phyloP scores from a whole-genome alignment of 2,797 vertebrate species.

The Varecia variegata region DNA sequence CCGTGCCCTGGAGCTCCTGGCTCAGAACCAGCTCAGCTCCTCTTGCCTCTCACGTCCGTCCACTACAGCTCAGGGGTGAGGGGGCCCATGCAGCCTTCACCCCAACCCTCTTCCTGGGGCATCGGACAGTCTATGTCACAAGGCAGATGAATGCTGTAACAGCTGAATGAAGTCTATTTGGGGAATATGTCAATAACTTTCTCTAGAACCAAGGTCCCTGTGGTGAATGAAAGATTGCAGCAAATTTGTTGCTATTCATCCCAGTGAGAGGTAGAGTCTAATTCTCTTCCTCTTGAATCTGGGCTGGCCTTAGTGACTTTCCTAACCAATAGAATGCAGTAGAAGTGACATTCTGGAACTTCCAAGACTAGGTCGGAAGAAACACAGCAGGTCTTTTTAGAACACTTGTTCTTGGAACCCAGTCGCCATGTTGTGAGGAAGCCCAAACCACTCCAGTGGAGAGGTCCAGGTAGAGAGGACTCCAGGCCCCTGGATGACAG shows the following conservation, averaged over 20 bases:
- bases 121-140: neutral
- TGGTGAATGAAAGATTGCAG: neutral
- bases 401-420: neutral
- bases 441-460: neutral
- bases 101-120: neutral
- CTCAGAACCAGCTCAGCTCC: neutral
- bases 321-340: neutral
- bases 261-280: neutral
- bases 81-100: neutral
- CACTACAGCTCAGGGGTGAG: neutral
- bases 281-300: neutral
- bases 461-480: rapidly evolving
- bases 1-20: neutral
- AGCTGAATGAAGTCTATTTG: conserved; percentile 1
- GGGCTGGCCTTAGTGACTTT: neutral
- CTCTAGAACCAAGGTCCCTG: neutral
- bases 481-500: neutral
- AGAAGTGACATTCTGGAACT: neutral
- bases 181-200: neutral
- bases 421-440: conserved; percentile 7
- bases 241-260: neutral
- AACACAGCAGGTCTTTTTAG: neutral
- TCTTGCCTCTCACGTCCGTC: neutral
- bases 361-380: neutral
- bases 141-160: neutral